These are phyloP conservation scores for Metacarcinus magister DNA, from an alignment of 2,888 invertebrate genomes.

Conservation along the genomic window DNA sequence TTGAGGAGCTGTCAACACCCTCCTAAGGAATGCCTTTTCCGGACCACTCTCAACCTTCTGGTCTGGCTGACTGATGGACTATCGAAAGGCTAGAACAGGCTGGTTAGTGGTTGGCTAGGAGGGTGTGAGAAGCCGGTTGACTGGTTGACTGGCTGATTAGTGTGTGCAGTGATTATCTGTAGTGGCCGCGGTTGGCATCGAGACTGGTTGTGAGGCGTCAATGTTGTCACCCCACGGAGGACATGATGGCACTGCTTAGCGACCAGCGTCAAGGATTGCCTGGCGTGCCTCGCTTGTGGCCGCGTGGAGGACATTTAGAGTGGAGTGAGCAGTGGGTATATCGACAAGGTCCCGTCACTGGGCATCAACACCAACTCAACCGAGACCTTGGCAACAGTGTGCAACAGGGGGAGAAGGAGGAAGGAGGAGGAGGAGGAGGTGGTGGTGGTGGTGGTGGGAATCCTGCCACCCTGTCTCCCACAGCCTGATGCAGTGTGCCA, in stretches of 20 bases:
- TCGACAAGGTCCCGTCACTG: neutral
- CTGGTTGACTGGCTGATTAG: neutral
- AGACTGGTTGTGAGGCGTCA: neutral
- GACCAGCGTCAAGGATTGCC: neutral
- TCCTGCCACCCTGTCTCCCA: neutral
- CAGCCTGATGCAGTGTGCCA: neutral
- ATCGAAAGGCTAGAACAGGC: neutral
- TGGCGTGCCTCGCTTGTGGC: neutral
- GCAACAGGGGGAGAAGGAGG: neutral
- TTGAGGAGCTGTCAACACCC: neutral
- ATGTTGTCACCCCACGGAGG: neutral
- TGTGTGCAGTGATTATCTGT: neutral
- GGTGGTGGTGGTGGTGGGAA: neutral
- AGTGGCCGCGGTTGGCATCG: neutral
- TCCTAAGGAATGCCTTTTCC: constrained; percentile 13
- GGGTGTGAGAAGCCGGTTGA: neutral
- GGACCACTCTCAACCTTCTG: neutral
- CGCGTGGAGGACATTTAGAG: neutral
- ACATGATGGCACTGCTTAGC: neutral
- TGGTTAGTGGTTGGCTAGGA: neutral
- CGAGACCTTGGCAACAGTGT: constrained; percentile 39
- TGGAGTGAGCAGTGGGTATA: neutral
- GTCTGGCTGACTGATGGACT: neutral
- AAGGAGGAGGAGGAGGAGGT: too few species aligned
- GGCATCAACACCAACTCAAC: neutral